These are phyloP conservation scores for Tetragonula carbonaria DNA, from an alignment of 2,888 invertebrate genomes.

Conservation along the genomic window DNA sequence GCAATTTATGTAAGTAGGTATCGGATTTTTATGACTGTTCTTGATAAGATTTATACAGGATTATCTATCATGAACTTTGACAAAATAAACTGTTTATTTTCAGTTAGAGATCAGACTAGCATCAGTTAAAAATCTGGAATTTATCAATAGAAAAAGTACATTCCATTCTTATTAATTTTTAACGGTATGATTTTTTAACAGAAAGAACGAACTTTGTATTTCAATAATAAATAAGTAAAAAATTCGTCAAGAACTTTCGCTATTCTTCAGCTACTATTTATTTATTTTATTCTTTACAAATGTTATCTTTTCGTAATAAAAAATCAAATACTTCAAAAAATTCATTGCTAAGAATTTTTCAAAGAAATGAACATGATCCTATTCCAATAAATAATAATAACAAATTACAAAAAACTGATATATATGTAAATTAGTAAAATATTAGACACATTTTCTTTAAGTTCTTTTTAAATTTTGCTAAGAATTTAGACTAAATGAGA, in stretches of 20 bases:
- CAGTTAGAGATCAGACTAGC: not conserved
- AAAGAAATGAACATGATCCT: not conserved
- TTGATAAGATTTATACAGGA: not conserved
- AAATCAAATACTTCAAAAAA: not conserved
- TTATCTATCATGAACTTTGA: not conserved
- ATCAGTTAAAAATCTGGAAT: not conserved
- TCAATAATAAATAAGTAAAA: not conserved
- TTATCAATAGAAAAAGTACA: not conserved
- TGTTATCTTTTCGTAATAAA: not conserved
- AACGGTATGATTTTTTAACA: not conserved
- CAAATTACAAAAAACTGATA: not conserved
- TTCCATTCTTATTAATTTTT: too few species aligned
- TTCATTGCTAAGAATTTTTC: not conserved
- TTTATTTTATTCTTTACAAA: not conserved
- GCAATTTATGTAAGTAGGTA: constrained; percentile 16
- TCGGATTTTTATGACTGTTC: not conserved
- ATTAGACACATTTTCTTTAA: not conserved
- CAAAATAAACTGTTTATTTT: not conserved
- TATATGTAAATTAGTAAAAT: not conserved
- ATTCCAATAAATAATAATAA: not conserved
- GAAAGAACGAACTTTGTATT: not conserved
- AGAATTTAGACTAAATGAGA: not conserved
- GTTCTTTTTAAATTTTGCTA: not conserved
- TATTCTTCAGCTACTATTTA: not conserved
- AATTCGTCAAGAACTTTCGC: not conserved